Base-by-base conservation (phyloP, 2,888 invertebrate genomes). In the Oscheius sp. region DNA sequence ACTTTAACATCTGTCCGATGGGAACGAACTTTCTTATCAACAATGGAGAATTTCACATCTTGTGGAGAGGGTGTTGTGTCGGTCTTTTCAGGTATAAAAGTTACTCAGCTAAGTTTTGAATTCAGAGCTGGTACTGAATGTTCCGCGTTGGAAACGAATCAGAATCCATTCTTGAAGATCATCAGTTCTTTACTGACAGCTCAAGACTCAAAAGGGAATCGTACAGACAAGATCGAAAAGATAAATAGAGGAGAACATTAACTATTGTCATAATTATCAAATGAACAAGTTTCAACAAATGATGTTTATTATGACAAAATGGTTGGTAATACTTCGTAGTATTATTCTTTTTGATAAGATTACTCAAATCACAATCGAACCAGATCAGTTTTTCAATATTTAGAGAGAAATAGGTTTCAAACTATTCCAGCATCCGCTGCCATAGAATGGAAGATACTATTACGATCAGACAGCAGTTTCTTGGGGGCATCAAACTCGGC, bases 11-110 rank as follows among this genome's bases (percentile, higher is more conserved):
- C 2, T 89, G 89, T 77, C 87, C 87, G 0, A 76, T 78, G 48
- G 85, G 86, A 7, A 87, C 86, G 1, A 88, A 88, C 70, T 87
- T 88, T 74, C 75, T 88, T 2, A 84, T 86, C 71, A 88, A 86
- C 72, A 88, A 88, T 68, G 82, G 84, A 5, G 88, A 88, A 68
- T 85, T 88, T 66, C 87, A 88, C 70, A 81, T 88, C 53, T 76
- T 88, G 2, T 87, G 85, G 84, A 79, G 85, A 70, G 86, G 88
- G n/a, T 88, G 88, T 70, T 88, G 88, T 63, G 86, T 88, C 7
- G 88, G 88, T n/a, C 73, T 86, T 33, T 84, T 85, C 71, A 77
- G 84, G 81, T 79, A 33, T 53, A 2, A 35, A 10, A 55, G 3
- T 42, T 9, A 21, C 21, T 21, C 21, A 21, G 21, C 21, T 21